Base-by-base conservation (phyloP, 2,797 vertebrate genomes). In the Danio aesculapii region DNA sequence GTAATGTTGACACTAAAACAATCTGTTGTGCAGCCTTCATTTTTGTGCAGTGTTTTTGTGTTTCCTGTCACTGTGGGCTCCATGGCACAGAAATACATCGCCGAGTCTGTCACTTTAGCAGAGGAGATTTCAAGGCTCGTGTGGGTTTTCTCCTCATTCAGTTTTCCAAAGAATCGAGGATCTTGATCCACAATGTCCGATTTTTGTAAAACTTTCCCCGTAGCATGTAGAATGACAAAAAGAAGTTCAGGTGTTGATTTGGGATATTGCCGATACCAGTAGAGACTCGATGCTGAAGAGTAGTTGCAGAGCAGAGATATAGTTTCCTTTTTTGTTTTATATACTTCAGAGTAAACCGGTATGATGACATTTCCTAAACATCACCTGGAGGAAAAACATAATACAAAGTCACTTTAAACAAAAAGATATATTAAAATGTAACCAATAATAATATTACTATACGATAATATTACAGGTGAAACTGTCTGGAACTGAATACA, bases 31-130 rank as follows among this genome's bases (percentile, higher is more conserved):
- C 14, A 9, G 7, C 0, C 13, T 14, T 12, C 0, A 70, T 83
- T 79, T 79, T 71, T 75, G 77, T 64, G 30, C 46, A 69, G 71
- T 44, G 16, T 55, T 12, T 49, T 50, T 9, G 19, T 5, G 21
- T 75, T 64, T 81, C 17, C 52, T 73, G 78, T 73, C 50, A 74
- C 58, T 74, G 78, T 81, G 70, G 78, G 67, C 50, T 21, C 44
- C 55, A 83, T 19, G 53, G 76, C 78, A 74, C 78, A 74, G 50
- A 53, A 73, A 11, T 81, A 74, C 11, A 39, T 5, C n/a, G 61
- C 74, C 4, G 66, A 75, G 71, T 83, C 82, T 67, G 64, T 19
- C 8, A 83, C 70, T 69, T 69, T 30, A 9, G 55, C 82, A 46
- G 77, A 69, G 9, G 55, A 55, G 14, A 83, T 50, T 4, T 63